Base-by-base conservation (phyloP, 2,113 vertebrate species). In the Cathartes aura region DNA sequence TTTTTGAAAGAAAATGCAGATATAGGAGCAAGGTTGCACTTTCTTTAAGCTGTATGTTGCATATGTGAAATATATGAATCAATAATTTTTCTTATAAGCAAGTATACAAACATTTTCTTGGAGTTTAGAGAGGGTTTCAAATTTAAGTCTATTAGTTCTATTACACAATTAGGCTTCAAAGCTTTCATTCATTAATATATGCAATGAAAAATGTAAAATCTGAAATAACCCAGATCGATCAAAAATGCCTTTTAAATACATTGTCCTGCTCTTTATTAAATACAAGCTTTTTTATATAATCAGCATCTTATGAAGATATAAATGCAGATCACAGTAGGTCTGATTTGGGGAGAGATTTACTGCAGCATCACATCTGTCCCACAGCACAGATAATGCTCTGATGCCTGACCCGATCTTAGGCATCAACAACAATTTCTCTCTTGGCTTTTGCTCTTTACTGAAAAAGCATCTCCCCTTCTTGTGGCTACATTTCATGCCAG, bases 401-500 rank as follows among this genome's bases (percentile, higher is more conserved):
- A 21, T 60, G 42, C 17, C 53, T 1, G 1, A 48, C 21, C 2
- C 0, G 1, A n/a, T 32, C 73, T 87, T 74, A 71, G 19, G 7
- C 36, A 55, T 63, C 34, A 40, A 48, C 20, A 84, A 52, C 9
- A 34, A 42, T 68, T 89, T 58, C 56, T 71, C 7, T 59, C 24
- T 52, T 73, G n/a, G 30, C 11, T 84, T 94, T 95, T 94, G 14
- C 50, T 93, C 72, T 90, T 94, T 87, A 67, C 23, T 92, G 73
- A 70, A 82, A 92, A 95, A 75, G 34, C 64, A 29, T 79, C 78
- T 93, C 40, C 43, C 30, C 40, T 42, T 91, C 78, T 78, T 94
- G 90, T 52, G 36, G 90, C 90, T 97, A 89, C 85, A 95, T 98
- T 98, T 98, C 97, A 98, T 89, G 95, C 87, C 91, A 78, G 59